Evolutionary conservation across 2,113 vertebrate genomes (phyloP).

Genomic region (Oncorhynchus nerka): DNA sequence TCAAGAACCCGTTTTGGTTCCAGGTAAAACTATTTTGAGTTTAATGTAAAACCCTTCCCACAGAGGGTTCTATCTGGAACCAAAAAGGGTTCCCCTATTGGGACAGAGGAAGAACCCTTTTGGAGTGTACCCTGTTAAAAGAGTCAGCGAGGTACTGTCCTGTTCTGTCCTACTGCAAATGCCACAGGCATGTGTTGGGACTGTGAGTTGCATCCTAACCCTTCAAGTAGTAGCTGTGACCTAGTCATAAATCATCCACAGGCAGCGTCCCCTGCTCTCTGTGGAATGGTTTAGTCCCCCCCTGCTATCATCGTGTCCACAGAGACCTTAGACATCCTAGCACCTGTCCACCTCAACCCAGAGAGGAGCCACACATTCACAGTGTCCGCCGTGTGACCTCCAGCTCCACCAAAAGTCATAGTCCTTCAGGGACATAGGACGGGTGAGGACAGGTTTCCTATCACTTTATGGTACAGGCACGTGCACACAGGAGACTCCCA

Average conservation of each 20-base stretch:
- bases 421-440: constrained; percentile 8
- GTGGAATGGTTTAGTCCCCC: constrained; percentile 18
- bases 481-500: background rate
- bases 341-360: constrained; percentile 29
- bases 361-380: background rate
- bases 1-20: no score
- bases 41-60: no score
- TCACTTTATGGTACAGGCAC: background rate
- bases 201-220: constrained; percentile 29
- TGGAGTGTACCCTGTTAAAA: no score
- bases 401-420: constrained; percentile 5
- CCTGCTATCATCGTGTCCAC: constrained; percentile 6
- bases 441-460: background rate
- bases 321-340: constrained; percentile 11
- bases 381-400: constrained; percentile 13
- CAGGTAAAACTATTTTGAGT: no score
- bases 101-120: no score
- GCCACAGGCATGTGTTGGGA: background rate
- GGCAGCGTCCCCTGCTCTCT: constrained; percentile 27
- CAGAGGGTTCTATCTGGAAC: no score
- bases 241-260: constrained; percentile 48
- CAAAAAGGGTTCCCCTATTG: no score
- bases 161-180: background rate
- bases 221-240: constrained; percentile 38
- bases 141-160: background rate